Evolutionary conservation across 2,797 vertebrate species (phyloP).

Genomic region (Carduelis carduelis): DNA sequence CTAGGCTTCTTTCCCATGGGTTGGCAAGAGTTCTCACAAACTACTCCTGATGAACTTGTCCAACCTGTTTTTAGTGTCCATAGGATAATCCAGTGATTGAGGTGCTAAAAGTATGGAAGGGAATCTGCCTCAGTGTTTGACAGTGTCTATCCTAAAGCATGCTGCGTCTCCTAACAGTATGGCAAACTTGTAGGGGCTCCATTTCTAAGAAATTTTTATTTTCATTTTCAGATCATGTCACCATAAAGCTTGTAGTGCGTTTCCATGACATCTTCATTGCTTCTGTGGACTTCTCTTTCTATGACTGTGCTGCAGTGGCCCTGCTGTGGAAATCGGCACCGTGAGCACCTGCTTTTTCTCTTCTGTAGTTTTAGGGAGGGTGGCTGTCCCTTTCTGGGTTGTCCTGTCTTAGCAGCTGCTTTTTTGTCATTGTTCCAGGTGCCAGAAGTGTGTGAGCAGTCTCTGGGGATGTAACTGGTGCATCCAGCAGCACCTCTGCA

Average conservation of each 20-base stretch:
- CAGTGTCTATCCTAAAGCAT: background rate
- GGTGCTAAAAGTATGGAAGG: background rate
- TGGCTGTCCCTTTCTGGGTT: background rate
- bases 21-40: background rate
- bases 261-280: conserved; percentile 84
- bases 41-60: background rate
- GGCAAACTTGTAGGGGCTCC: background rate
- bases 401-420: background rate
- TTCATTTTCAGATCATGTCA: conserved; percentile 84
- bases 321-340: conserved; percentile 85
- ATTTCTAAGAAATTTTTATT: conserved; percentile 40
- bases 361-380: conserved; percentile 22
- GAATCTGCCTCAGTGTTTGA: background rate
- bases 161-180: background rate
- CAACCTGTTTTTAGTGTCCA: background rate
- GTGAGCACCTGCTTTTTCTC: conserved; percentile 81
- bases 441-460: conserved; percentile 91
- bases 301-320: conserved; percentile 89
- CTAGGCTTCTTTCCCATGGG: background rate
- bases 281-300: conserved; percentile 86
- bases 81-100: background rate
- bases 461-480: conserved; percentile 97
- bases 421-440: conserved; percentile 73
- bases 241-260: conserved; percentile 84
- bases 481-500: conserved; percentile 89